Percentiles rank a stretch among this genome's conserved stretches.
phyloP scores from a whole-genome alignment of 64 coral and sea anemone genomes.

The Orbicella faveolata region DNA sequence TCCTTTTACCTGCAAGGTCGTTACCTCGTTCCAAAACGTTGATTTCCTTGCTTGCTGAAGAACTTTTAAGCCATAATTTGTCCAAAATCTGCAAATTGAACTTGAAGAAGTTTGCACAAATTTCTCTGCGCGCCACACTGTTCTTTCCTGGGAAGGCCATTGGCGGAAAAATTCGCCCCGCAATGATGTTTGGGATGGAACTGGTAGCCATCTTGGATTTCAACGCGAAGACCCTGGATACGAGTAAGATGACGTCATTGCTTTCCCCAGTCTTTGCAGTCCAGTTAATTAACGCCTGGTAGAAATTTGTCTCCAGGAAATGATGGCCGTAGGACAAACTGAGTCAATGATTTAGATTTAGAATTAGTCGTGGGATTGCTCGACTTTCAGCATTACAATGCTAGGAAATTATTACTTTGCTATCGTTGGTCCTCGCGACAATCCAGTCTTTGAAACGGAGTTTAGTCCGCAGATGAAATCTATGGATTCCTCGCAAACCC shows the following conservation, averaged over 20 bases:
- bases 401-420: constrained; percentile 97
- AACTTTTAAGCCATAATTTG: constrained; percentile 32
- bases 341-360: background rate
- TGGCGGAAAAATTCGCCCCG: constrained; percentile 47
- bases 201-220: background rate
- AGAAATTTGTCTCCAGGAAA: constrained; percentile 16
- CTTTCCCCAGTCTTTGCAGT: background rate
- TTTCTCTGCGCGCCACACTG: constrained; percentile 48
- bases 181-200: constrained; percentile 43
- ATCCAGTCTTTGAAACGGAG: constrained; percentile 97
- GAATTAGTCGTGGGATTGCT: background rate
- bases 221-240: background rate
- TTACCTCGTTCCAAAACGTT: background rate
- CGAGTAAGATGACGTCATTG: background rate
- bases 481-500: constrained; percentile 63
- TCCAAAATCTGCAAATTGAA: constrained; percentile 10
- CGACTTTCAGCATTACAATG: constrained; percentile 32
- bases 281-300: background rate
- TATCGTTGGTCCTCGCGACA: constrained; percentile 93
- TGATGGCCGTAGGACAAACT: background rate
- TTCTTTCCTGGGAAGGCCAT: constrained; percentile 50
- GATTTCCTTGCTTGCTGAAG: background rate
- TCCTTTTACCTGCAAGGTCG: background rate
- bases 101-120: constrained; percentile 38
- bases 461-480: constrained; percentile 88